phyloP scores from a whole-genome alignment of 2,797 vertebrate species.

The Fundulus diaphanus region DNA sequence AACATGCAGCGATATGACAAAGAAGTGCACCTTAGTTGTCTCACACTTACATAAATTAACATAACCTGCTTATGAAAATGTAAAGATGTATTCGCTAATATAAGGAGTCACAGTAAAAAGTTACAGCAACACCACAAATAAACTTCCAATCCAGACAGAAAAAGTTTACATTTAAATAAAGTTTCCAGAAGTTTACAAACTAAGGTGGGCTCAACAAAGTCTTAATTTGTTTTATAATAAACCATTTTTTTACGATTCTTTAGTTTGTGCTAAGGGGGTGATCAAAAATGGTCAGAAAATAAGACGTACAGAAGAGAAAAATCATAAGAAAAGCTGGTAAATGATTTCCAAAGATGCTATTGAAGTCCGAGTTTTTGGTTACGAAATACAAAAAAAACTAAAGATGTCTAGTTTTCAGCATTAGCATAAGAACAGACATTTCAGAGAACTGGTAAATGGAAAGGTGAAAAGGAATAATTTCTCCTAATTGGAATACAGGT shows the following conservation, averaged over 20 bases:
- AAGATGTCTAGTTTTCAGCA: background rate
- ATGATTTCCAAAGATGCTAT: background rate
- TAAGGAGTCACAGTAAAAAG: background rate
- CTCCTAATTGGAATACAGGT: slow-evolving; percentile 4
- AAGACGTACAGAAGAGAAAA: background rate
- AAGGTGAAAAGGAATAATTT: background rate
- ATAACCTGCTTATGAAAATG: background rate
- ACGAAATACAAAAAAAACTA: background rate
- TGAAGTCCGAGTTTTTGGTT: background rate
- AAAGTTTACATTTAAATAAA: background rate
- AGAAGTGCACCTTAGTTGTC: slow-evolving; percentile 13
- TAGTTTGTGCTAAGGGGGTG: background rate
- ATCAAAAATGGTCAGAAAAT: background rate
- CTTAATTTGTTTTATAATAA: background rate
- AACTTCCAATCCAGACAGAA: background rate
- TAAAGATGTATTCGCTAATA: background rate
- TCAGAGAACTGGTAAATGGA: background rate
- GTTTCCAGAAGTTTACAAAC: background rate
- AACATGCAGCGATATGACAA: slow-evolving; percentile 3
- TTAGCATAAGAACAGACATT: background rate
- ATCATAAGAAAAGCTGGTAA: background rate
- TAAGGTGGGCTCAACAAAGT: background rate
- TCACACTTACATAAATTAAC: background rate
- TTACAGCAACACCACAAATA: background rate
- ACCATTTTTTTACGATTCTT: background rate